These are phyloP conservation scores for Polypedilum vanderplanki DNA, from an alignment of 1,140 invertebrate species.

Conservation along the genomic window DNA sequence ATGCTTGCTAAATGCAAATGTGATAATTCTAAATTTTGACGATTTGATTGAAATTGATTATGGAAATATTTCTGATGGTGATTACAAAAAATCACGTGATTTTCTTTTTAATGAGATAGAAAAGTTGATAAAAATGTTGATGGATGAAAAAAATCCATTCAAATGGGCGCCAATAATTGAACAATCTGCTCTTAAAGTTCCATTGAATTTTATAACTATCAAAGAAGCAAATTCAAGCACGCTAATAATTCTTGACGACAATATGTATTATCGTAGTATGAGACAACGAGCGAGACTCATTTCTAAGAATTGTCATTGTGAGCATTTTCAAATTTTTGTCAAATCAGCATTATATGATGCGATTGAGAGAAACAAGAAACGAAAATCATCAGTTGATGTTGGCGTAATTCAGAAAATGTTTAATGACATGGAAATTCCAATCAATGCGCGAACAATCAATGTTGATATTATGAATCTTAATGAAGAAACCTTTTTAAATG, in stretches of 20 bases:
- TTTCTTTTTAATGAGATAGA: neutral
- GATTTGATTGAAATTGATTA: neutral
- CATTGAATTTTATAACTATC: neutral
- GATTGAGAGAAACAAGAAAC: neutral
- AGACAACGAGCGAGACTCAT: neutral
- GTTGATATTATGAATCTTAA: neutral
- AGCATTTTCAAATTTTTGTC: slow-evolving; percentile 1
- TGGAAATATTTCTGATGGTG: neutral
- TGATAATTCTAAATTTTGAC: slow-evolving; percentile 5
- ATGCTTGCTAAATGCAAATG: neutral
- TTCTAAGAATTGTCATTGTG: neutral
- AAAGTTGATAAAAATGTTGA: neutral
- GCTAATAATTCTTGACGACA: neutral
- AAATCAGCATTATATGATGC: neutral
- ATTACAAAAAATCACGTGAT: neutral
- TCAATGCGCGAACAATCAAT: neutral
- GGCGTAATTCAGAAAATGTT: neutral
- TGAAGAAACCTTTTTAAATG: neutral
- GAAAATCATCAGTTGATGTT: neutral
- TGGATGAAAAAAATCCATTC: neutral
- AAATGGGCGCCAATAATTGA: neutral
- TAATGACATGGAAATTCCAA: neutral
- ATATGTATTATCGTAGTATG: slow-evolving; percentile 8
- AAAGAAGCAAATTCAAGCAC: neutral
- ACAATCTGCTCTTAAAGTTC: neutral